phyloP scores from a whole-genome alignment of 2,888 invertebrate species.

The Polydrusus cervinus region DNA sequence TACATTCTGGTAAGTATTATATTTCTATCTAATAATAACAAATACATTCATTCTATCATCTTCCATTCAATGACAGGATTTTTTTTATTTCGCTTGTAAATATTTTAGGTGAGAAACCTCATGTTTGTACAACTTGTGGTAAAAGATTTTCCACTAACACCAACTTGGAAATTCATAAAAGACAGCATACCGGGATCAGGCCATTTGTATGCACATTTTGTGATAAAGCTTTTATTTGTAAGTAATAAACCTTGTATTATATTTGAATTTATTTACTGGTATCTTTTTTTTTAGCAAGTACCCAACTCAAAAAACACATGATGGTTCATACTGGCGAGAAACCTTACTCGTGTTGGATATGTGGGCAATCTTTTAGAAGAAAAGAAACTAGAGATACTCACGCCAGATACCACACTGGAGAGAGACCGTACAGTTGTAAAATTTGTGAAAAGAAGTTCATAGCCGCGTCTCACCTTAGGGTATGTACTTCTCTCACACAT shows the following conservation, averaged over 20 bases:
- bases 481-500: slow-evolving; percentile 56
- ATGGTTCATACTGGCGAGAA: slow-evolving; percentile 68
- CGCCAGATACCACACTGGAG: slow-evolving; percentile 69
- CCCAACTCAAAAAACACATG: slow-evolving; percentile 68
- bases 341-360: slow-evolving; percentile 70
- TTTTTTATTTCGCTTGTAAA: too few species aligned
- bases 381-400: slow-evolving; percentile 70
- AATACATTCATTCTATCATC: too few species aligned
- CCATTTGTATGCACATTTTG: slow-evolving; percentile 67
- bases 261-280: too few species aligned
- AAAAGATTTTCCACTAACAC: slow-evolving; percentile 66
- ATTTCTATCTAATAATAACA: too few species aligned
- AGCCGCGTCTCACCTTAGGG: slow-evolving; percentile 68
- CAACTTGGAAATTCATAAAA: slow-evolving; percentile 66
- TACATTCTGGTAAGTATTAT: slow-evolving; percentile 66
- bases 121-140: slow-evolving; percentile 66
- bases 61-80: too few species aligned
- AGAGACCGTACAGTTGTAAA: slow-evolving; percentile 67
- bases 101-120: slow-evolving; percentile 64
- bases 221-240: slow-evolving; percentile 67
- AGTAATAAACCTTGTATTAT: slow-evolving; percentile 53
- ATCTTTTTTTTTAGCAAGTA: slow-evolving; percentile 63
- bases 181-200: slow-evolving; percentile 68
- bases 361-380: slow-evolving; percentile 68
- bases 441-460: slow-evolving; percentile 69